Base-by-base conservation (phyloP, 2,113 vertebrate species). In the Pelodiscus sinensis region DNA sequence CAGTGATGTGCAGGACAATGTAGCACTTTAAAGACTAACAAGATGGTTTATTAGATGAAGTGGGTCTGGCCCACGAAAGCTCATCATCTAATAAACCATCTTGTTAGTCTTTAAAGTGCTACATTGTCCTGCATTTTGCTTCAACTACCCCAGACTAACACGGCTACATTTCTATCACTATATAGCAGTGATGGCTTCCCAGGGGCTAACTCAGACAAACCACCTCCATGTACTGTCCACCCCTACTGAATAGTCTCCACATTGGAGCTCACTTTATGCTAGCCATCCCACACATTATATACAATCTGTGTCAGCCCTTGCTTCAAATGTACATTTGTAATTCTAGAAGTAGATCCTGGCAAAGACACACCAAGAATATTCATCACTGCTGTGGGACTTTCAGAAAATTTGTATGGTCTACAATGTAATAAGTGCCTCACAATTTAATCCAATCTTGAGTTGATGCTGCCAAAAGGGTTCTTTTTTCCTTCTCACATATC, bases 271-370 rank as follows among this genome's bases (percentile, higher is more conserved):
- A 77, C 38, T 4, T 77, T 15, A 25, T 24, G 12, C 19, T 75
- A 50, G 24, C 18, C 57, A 25, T 0, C 0, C 51, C 60, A 52
- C 12, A 14, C 16, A 5, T 0, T 0, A 81, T 2, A 31, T 77
- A 35, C 55, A 88, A 54, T 44, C 31, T 62, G 8, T 4, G 3
- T 44, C 38, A 75, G 22, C 35, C 18, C 22, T 75, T 38, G 10
- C 21, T 75, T 6, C 9, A 51, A 3, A 15, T 2, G n/a, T 44
- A 51, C 3, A 27, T n/a, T 56, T 71, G 18, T 4, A 90, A 87
- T 62, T 6, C n/a, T 35, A 15, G 35, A 82, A 56, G 50, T 3
- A 9, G 6, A 86, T 19, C 56, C 9, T 24, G 35, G 35, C 51
- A 29, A 79, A 44, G 38, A 9, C 21, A 9, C 71, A 75, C 38